Base-by-base conservation (phyloP, 2,888 invertebrate species). In the Eupithecia exiguata region DNA sequence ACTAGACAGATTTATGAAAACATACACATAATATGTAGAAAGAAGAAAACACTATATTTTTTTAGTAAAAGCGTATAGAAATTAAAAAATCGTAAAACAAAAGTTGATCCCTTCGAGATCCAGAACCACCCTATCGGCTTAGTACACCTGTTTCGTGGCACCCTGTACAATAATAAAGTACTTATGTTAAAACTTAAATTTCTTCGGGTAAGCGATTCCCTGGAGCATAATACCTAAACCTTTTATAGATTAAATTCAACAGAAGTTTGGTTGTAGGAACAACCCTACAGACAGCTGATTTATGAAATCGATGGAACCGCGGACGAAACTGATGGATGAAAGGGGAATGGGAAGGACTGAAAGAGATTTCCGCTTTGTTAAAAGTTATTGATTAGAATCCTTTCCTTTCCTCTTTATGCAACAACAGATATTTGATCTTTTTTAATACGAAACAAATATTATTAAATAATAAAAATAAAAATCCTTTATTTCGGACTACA, bases 361-460 rank as follows among this genome's bases (percentile, higher is more conserved):
- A 30, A 65, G 38, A 68, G 68, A 36, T 16, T 40, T 21, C 16
- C 66, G 66, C 40, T 40, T 66, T 66, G 66, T 66, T 66, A 66
- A 66, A 40, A 40, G 40, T 66, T 66, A 66, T 66, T 66, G 66
- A 66, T 38, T 66, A 38, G 40, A 40, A 66, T 66, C n/a, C 38
- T 43, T 40, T 66, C 40, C n/a, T 38, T 38, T 7, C 46, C 46
- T 7, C 30, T 61, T 30, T 61, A 25, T 61, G 5, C 16, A 61
- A 30, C 14, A 61, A 30, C 1, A 30, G 25, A 14, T 61, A 61
- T 61, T 61, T 25, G 53, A 53, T 10, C 53, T 21, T 53, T 53
- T 53, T 21, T 21, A 16, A 38, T 38, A 38, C 38, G 38, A 38
- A 38, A 38, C 38, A 38, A 38, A n/a, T n/a, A n/a, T n/a, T n/a